Evolutionary conservation across 2,113 vertebrate species (phyloP).

Genomic region (Chloropsis hardwickii): DNA sequence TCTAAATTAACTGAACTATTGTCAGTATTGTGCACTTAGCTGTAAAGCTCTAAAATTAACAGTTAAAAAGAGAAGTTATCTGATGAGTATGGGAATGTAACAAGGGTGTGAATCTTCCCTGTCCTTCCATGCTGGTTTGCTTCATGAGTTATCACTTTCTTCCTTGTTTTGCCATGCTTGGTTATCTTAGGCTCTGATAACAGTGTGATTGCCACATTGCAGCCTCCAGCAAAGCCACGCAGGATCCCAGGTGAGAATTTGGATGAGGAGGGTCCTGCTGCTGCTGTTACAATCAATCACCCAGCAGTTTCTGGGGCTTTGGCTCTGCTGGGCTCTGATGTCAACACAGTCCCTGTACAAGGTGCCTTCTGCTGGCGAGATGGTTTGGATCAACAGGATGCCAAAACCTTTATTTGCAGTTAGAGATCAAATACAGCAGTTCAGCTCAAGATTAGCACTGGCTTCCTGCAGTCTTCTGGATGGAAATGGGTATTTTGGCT

Average conservation of each 20-base stretch:
- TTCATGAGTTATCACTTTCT: neutral
- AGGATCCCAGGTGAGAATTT: neutral
- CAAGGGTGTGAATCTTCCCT: neutral
- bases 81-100: neutral
- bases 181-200: neutral
- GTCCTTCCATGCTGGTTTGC: neutral
- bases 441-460: neutral
- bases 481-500: neutral
- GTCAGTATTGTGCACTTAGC: neutral
- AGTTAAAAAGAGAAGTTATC: neutral
- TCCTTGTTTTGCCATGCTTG: neutral
- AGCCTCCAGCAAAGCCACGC: neutral
- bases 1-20: conserved; percentile 10
- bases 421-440: neutral
- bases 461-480: neutral
- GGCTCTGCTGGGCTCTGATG: neutral
- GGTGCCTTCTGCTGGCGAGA: neutral
- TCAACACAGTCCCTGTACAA: neutral
- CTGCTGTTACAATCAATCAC: neutral
- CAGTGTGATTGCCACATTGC: neutral
- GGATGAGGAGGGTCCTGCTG: neutral
- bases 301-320: neutral
- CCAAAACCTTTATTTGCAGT: neutral
- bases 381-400: neutral
- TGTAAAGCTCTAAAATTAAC: conserved; percentile 24